phyloP scores from a whole-genome alignment of 2,113 vertebrate species.

The Garra rufa region DNA sequence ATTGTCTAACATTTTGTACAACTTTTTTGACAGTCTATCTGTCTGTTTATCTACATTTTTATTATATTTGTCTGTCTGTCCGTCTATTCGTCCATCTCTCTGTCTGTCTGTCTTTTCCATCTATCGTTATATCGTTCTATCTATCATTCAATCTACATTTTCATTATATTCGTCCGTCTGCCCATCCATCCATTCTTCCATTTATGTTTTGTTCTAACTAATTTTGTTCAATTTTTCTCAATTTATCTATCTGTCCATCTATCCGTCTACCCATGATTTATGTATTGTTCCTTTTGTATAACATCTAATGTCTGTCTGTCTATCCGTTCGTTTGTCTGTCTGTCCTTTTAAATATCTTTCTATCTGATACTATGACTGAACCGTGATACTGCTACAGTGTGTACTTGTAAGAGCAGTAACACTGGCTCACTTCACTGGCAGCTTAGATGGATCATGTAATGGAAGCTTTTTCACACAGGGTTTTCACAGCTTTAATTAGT shows the following conservation, averaged over 20 bases:
- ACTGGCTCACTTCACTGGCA: not conserved
- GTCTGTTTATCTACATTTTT: no score
- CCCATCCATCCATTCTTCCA: not conserved
- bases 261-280: not conserved
- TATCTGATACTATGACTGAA: not conserved
- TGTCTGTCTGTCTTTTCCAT: not conserved
- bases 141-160: no score
- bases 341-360: no score
- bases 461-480: not conserved
- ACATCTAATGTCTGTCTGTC: not conserved
- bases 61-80: no score
- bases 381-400: not conserved
- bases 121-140: not conserved
- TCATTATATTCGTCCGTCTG: no score
- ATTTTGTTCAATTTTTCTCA: no score
- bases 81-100: no score
- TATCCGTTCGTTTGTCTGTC: not conserved
- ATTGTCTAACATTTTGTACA: no score
- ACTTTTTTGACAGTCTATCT: no score
- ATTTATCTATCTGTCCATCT: not conserved
- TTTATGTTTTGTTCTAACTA: no score
- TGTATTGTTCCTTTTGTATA: not conserved
- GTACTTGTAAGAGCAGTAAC: not conserved
- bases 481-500: slow-evolving; percentile 35
- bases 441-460: not conserved